Conservation (phyloP, 2,113 vertebrate species). For the Smithornis capensis region DNA sequence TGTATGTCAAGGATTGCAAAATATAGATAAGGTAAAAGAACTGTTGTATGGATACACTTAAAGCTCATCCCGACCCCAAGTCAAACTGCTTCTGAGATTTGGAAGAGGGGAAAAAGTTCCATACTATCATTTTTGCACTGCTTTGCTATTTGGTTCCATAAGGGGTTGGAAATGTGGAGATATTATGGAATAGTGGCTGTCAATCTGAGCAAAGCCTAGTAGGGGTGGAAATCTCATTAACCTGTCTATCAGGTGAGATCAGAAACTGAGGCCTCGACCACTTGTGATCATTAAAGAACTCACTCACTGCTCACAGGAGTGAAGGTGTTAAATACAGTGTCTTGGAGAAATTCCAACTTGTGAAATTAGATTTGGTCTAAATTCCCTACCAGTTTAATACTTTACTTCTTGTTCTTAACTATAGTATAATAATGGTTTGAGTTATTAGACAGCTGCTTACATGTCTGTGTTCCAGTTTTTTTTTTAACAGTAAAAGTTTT, state of each 20-base stretch:
- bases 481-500: neutral
- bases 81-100: neutral
- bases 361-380: slow-evolving; percentile 31
- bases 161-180: neutral
- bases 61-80: neutral
- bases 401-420: neutral
- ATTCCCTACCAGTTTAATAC: neutral
- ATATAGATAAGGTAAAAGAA: neutral
- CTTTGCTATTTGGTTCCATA: neutral
- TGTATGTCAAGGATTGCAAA: neutral
- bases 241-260: slow-evolving; percentile 27
- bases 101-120: neutral
- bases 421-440: neutral
- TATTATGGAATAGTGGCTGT: neutral
- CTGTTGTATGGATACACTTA: neutral
- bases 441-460: neutral
- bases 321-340: slow-evolving; percentile 30
- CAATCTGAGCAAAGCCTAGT: slow-evolving; percentile 7
- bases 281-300: slow-evolving; percentile 42
- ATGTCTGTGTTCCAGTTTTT: too few species aligned
- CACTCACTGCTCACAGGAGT: neutral
- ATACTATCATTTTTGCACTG: neutral
- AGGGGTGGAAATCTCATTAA: slow-evolving; percentile 40
- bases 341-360: slow-evolving; percentile 25
- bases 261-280: slow-evolving; percentile 26